Conservation (phyloP, 1,140 invertebrate genomes). For the Sipha flava region DNA sequence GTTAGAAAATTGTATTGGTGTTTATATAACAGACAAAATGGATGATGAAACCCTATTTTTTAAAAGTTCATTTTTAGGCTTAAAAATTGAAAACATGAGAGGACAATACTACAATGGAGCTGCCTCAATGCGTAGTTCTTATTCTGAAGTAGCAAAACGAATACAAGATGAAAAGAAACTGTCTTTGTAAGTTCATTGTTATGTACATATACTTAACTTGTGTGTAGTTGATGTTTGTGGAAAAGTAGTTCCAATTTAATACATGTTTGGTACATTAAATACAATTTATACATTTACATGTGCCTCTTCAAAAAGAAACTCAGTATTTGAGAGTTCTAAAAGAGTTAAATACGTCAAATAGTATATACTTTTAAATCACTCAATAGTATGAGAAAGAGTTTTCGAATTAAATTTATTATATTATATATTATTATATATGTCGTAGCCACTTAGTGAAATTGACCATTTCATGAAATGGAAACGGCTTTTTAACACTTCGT, state of each 20-base stretch:
- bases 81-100: neutral
- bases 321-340: neutral
- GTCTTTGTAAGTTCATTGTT: neutral
- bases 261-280: neutral
- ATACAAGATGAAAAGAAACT: neutral
- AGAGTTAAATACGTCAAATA: neutral
- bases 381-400: too few species aligned
- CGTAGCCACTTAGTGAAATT: too few species aligned
- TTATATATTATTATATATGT: too few species aligned
- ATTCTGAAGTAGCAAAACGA: neutral
- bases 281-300: neutral
- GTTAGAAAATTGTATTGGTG: neutral
- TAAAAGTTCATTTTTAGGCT: neutral
- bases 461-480: too few species aligned
- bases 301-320: neutral
- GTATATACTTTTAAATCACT: neutral
- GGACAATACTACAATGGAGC: neutral
- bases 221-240: neutral
- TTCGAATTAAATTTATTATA: too few species aligned
- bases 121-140: neutral
- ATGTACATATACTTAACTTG: neutral
- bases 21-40: neutral
- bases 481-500: too few species aligned
- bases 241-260: neutral
- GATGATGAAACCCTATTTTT: neutral